These are phyloP conservation scores for Holothuria glaberrima DNA, from an alignment of 35 echinoderm and acorn worm species.

Conservation along the genomic window DNA sequence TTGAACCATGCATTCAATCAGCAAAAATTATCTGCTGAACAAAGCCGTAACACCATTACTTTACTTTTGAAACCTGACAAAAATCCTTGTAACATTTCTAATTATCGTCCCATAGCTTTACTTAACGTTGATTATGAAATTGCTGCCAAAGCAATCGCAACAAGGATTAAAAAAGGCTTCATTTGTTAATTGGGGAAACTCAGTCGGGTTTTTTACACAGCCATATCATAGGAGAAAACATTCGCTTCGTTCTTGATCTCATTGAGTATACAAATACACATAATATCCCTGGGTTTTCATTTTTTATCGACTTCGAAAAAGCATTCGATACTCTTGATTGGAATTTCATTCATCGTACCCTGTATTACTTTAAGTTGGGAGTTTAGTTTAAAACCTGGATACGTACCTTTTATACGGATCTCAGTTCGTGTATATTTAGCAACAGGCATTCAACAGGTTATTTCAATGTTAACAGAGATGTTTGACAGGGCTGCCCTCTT, in stretches of 20 bases:
- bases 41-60: neutral
- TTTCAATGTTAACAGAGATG: constrained; percentile 51
- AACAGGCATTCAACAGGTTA: constrained; percentile 31
- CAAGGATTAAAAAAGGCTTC: too few relatives aligned
- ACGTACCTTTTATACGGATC: constrained; percentile 1
- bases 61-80: neutral
- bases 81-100: neutral
- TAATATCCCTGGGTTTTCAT: constrained; percentile 11
- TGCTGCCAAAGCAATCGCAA: neutral
- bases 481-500: constrained; percentile 64
- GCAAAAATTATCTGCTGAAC: neutral
- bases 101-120: neutral
- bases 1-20: constrained; percentile 1
- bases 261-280: neutral
- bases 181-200: neutral
- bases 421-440: constrained; percentile 21
- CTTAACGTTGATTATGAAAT: neutral
- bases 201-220: neutral
- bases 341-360: constrained; percentile 38
- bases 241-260: constrained; percentile 26
- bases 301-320: constrained; percentile 47
- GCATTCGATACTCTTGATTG: constrained; percentile 52
- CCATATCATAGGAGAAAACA: constrained; percentile 19
- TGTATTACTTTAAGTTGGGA: constrained; percentile 19
- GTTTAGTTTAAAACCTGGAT: neutral